Base-by-base conservation (phyloP, 2,797 vertebrate species). In the Meda fulgida region DNA sequence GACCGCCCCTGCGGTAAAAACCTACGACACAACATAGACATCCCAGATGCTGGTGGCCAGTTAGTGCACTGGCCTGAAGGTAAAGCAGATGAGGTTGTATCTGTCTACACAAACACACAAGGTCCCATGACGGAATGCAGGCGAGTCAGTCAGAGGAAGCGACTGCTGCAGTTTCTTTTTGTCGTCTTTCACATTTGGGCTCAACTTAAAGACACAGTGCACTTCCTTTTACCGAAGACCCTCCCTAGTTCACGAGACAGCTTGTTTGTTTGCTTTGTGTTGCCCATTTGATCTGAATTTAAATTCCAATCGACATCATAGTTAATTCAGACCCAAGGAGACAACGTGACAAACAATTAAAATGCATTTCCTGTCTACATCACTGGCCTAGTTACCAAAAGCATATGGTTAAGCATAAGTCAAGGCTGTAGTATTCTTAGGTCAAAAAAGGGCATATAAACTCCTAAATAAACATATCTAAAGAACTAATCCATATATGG, bases 1-100 rank as follows among this genome's bases (percentile, higher is more conserved):
- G 95, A 96, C 88, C 95, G 89, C 19, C 90, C 92, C 86, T 96
- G 95, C 26, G 94, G 89, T 78, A 93, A 90, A 89, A 97, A 93
- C 46, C 90, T 92, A 73, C 92, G 92, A 93, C 93, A 91, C 84
- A 95, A 93, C 94, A 95, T 95, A 31, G 88, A 87, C 88, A 89
- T 89, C 60, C 31, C 67, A 63, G 46, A 73, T 21, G 29, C 75
- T 21, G 51, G 77, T 86, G 81, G 86, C 63, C 21, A 0, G 83
- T 73, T 72, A 58, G 11, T 18, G 7, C 67, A 66, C 51, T 48
- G 21, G 53, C 46, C 71, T 43, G 16, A 72, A 80, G 69, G 46
- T 75, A 67, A 4, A n/a, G 4, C 18, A 58, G 75, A 84, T 70
- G 51, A 36, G 51, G 19, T 29, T 58, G 18, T n/a, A 51, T 85